Evolutionary conservation across 2,113 vertebrate genomes (phyloP), one percentile per base, ranked within the genome.

Genomic region (Nibea albiflora): DNA sequence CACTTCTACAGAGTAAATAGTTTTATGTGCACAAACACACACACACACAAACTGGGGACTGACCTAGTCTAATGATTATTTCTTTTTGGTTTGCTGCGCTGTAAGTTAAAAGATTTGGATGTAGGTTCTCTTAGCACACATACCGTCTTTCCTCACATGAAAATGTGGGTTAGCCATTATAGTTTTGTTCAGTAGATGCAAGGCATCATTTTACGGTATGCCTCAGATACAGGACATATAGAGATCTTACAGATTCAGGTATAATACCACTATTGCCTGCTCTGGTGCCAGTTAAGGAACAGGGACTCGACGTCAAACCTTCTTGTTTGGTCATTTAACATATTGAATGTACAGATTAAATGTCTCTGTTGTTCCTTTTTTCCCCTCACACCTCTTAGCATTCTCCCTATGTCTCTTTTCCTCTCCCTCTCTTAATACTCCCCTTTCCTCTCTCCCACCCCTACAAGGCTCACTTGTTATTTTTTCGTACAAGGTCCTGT

Each of bases 401-500:
- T 93, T 85, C 87, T 89, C 88, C 81, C 73, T 60, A 63, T 85
- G 85, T 81, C 85, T 85, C 90, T 76, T 85, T 87, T 90, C 77
- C 86, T 84, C 83, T 90, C 84, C 79, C 87, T 77, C 80, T 76
- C 76, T 70, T 71, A 80, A 90, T 90, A 62, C 90, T 81, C 89
- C 82, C 83, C 89, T 86, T 85, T 87, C 89, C 90, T 88, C 90
- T 90, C 90, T 90, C 92, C 88, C 87, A 84, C 90, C 91, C 92
- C 92, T 94, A 95, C 92, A 95, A 94, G 93, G 94, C 94, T 92
- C 93, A 94, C 95, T 96, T 96, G 95, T 96, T 96, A 95, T 96
- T 95, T 95, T 94, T 95, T 95, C 85, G 84, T 95, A 95, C 95
- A 98, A 97, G 96, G 96, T 97, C 95, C 95, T 95, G 92, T 98